Evolutionary conservation across 2,888 invertebrate genomes (phyloP).

Genomic region (Tachina grossa): DNA sequence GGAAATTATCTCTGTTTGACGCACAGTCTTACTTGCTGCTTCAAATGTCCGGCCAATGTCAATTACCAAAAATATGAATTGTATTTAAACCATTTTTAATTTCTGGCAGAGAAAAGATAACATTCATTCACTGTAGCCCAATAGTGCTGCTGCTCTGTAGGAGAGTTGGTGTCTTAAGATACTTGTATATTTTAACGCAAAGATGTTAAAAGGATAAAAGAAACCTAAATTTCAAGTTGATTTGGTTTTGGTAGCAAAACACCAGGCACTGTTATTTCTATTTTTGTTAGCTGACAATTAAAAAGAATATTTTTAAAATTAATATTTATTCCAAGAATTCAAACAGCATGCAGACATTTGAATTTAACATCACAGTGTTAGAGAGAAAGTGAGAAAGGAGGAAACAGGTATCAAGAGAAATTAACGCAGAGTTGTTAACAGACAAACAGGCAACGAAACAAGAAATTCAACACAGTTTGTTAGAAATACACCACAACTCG

Average conservation of each 20-base stretch:
- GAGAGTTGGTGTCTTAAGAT: conserved; percentile 27
- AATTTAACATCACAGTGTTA: conserved; percentile 39
- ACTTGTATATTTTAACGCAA: neutral
- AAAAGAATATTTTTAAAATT: conserved; percentile 51
- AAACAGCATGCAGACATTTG: conserved; percentile 21
- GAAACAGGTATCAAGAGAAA: conserved; percentile 6
- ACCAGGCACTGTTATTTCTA: conserved; percentile 21
- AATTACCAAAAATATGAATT: conserved; percentile 30
- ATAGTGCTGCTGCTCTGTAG: neutral
- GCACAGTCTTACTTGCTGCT: conserved; percentile 22
- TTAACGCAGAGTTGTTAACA: conserved; percentile 26
- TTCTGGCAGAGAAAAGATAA: conserved; percentile 41
- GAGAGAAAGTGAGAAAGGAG: conserved; percentile 4
- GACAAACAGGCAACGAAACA: conserved; percentile 35
- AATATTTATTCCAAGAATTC: conserved; percentile 2
- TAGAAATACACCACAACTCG: conserved; percentile 23
- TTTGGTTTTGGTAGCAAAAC: conserved; percentile 51
- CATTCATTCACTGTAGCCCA: neutral
- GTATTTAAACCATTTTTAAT: conserved; percentile 47
- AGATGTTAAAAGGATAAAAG: neutral
- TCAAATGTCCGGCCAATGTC: conserved; percentile 46
- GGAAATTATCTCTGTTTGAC: conserved; percentile 53
- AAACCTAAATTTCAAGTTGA: conserved; percentile 26
- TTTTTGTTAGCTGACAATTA: conserved; percentile 50
- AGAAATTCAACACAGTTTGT: conserved; percentile 32